phyloP scores from a whole-genome alignment of 2,888 invertebrate genomes.

The Mactromeris polynyma region DNA sequence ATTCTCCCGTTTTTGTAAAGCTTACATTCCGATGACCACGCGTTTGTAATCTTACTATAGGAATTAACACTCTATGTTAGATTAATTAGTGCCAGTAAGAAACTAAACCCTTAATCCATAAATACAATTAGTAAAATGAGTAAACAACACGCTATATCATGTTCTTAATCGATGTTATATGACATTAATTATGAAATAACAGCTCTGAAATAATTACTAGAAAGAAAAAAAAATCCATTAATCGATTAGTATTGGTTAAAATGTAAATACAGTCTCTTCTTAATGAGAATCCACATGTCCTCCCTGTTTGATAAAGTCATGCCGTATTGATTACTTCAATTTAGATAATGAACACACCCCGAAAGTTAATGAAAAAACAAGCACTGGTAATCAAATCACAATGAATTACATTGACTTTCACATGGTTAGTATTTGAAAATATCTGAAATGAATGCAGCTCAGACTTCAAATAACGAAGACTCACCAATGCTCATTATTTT shows the following conservation, averaged over 20 bases:
- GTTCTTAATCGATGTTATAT: neutral
- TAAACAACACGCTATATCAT: neutral
- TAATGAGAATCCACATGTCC: neutral
- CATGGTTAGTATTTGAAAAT: too few species aligned
- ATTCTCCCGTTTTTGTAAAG: too few species aligned
- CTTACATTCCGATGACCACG: too few species aligned
- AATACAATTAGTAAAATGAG: neutral
- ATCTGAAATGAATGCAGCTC: too few species aligned
- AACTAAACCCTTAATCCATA: neutral
- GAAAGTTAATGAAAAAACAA: too few species aligned
- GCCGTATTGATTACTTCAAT: too few species aligned
- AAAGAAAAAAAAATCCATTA: neutral
- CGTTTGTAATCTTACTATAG: neutral
- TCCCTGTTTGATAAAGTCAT: too few species aligned
- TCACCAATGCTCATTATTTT: too few species aligned
- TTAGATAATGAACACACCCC: too few species aligned
- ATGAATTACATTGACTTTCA: too few species aligned
- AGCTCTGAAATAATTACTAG: neutral
- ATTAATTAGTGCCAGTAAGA: neutral
- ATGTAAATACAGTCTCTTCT: neutral
- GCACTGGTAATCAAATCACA: too few species aligned
- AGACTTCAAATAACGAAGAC: too few species aligned
- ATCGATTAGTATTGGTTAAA: neutral
- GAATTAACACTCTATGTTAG: neutral
- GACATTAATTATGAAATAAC: neutral